phyloP scores from a whole-genome alignment of 2,888 invertebrate species.

The Seladonia tumulorum region DNA sequence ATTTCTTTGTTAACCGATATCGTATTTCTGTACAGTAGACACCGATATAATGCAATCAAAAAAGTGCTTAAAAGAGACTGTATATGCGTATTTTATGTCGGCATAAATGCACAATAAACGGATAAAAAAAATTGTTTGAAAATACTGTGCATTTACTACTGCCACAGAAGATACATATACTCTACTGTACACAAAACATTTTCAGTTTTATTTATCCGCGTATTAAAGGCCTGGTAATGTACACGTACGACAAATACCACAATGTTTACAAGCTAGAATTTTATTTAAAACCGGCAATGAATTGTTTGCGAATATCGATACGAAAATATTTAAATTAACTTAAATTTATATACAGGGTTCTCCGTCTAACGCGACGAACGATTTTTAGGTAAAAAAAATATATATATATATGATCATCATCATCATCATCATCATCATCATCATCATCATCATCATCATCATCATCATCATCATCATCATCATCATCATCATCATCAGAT shows the following conservation, averaged over 20 bases:
- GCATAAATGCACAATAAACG: background rate
- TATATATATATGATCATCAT: too few species aligned
- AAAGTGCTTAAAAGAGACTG: too few species aligned
- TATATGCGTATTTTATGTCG: background rate
- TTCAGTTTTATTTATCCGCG: background rate
- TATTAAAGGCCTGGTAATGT: background rate
- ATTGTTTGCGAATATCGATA: too few species aligned
- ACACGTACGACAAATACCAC: background rate
- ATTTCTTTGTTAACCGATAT: slow-evolving; percentile 1
- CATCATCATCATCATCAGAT: too few species aligned
- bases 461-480: too few species aligned
- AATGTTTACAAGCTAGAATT: too few species aligned
- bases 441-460: too few species aligned
- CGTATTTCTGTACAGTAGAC: slow-evolving; percentile 5
- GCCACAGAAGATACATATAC: background rate
- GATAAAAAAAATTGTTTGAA: background rate
- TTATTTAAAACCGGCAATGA: background rate
- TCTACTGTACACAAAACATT: background rate
- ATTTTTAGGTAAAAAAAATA: too few species aligned
- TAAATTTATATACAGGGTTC: too few species aligned
- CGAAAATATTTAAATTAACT: too few species aligned
- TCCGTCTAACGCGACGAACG: too few species aligned
- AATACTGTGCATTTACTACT: background rate
- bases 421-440: too few species aligned
- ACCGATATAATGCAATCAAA: background rate